A percentile compares a stretch with the other conserved stretches of the same genome.
Conservation (phyloP, 2,888 invertebrate genomes). For the Adelphocoris suturalis region DNA sequence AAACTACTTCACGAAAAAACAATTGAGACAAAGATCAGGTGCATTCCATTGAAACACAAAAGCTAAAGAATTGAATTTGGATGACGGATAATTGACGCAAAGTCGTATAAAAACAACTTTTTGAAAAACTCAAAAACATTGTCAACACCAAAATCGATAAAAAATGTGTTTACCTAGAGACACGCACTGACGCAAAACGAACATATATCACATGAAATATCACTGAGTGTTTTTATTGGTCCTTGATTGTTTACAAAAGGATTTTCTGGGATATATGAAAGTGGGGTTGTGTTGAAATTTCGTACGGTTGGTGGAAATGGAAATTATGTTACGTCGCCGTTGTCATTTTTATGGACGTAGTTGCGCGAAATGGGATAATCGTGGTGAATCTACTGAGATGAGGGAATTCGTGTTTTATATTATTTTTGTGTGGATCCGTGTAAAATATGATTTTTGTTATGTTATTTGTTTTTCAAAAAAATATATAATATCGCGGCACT, state of each 20-base stretch:
- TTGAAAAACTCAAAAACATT: conserved; percentile 15
- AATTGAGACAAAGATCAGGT: too few species aligned
- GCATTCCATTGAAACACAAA: too few species aligned
- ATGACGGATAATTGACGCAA: neutral
- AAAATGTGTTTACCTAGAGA: conserved; percentile 70
- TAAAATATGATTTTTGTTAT: neutral
- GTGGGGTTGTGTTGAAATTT: neutral
- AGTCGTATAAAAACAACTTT: neutral
- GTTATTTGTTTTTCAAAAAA: neutral
- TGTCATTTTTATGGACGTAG: neutral
- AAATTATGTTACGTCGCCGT: neutral
- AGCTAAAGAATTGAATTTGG: too few species aligned
- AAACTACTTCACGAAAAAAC: too few species aligned
- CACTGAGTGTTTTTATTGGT: conserved; percentile 40
- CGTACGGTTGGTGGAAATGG: neutral
- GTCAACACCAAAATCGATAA: conserved; percentile 17
- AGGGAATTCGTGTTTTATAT: neutral
- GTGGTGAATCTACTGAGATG: neutral
- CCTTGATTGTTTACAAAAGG: neutral
- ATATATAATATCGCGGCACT: conserved; percentile 5
- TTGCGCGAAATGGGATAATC: neutral
- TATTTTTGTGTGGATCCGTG: neutral
- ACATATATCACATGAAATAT: conserved; percentile 71
- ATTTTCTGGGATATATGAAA: neutral
- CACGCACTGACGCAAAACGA: conserved; percentile 73